Evolutionary conservation across 2,888 invertebrate species (phyloP).

Genomic region (Calliphora vomitoria): DNA sequence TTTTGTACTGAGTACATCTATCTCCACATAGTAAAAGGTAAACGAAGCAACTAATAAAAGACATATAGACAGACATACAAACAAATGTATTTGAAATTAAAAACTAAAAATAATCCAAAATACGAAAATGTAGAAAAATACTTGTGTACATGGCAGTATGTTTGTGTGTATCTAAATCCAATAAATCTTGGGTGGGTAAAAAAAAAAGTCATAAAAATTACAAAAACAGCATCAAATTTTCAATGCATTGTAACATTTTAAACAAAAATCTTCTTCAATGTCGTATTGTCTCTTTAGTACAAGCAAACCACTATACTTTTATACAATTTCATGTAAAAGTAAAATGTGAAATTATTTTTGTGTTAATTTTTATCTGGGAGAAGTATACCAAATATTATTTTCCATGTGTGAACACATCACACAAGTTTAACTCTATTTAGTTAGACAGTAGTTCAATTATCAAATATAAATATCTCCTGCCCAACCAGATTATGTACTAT

Average conservation of each 20-base stretch:
- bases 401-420: too few relatives aligned
- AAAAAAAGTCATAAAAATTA: constrained; percentile 58
- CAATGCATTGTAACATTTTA: constrained; percentile 21
- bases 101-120: constrained; percentile 61
- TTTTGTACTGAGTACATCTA: background rate
- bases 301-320: background rate
- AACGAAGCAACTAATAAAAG: background rate
- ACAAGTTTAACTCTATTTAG: too few relatives aligned
- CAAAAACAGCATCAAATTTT: constrained; percentile 69
- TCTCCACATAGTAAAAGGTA: background rate
- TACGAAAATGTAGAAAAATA: background rate
- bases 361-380: background rate
- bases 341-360: constrained; percentile 8
- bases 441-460: too few relatives aligned
- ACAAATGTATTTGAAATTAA: constrained; percentile 41
- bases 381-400: constrained; percentile 14
- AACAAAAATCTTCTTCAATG: background rate
- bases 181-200: constrained; percentile 61
- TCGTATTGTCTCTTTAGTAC: constrained; percentile 34
- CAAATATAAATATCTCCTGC: too few relatives aligned
- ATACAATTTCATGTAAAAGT: background rate
- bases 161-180: constrained; percentile 27
- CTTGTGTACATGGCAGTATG: background rate
- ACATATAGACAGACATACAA: background rate
- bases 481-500: too few relatives aligned